Base-by-base conservation (phyloP, 2,113 vertebrate species). In the Pterophyllum scalare region DNA sequence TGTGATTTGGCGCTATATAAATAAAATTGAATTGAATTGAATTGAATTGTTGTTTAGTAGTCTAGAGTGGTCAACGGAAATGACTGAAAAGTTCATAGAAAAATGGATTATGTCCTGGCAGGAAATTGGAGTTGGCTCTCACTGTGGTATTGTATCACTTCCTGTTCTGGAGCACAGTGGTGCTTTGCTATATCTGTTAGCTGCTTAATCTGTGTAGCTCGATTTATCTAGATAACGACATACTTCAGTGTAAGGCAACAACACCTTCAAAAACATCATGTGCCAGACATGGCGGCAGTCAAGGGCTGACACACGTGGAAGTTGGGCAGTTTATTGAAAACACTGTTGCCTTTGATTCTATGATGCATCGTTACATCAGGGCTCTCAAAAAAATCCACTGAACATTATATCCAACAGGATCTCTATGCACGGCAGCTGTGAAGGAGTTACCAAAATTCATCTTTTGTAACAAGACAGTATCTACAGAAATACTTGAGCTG, bases 191-290 rank as follows among this genome's bases (percentile, higher is more conserved):
- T 33, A 33, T 33, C 33, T 33, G 33, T 33, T 33, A 33, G 6
- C 33, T 33, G 6, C 6, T 33, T 33, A 33, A 6, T 7, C 33
- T 7, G 6, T 33, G 33, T 33, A 33, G 33, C 6, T 6, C 6
- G 6, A 33, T 33, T 33, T 33, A 4, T 31, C 28, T 31, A 31
- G 28, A 31, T 31, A 31, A 31, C 28, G 28, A 31, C 28, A 31
- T 31, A 31, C 5, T 31, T 31, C 28, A 31, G 28, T 31, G 28
- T 31, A 31, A 31, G n/a, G n/a, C n/a, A 24, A 85, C 64, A 24
- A 82, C 59, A 59, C 82, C 82, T 19, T 82, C 79, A 3, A 90
- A 90, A 57, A 65, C 0, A n/a, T 79, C 74, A 81, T 87, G 81
- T 13, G 80, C 84, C 52, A 84, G n/a, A 75, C 46, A 74, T 31